Conservation (phyloP, 2,113 vertebrate species). For the Piprites chloris region DNA sequence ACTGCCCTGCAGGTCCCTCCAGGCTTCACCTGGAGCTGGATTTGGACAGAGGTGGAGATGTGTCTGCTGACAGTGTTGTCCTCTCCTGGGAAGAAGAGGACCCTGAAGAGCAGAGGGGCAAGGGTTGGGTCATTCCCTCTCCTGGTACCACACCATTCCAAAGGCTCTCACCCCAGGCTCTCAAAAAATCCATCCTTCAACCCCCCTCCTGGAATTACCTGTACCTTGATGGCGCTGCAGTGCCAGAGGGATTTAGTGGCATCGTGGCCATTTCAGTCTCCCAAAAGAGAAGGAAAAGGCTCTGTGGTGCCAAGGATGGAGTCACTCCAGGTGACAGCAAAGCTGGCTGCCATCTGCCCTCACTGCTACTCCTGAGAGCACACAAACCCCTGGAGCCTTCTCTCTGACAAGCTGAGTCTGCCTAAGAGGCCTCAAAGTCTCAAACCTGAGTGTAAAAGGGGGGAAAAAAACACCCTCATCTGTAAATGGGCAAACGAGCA, state of each 20-base stretch:
- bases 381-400: not conserved
- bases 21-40: not conserved
- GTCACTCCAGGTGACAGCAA: not conserved
- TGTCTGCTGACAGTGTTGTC: not conserved
- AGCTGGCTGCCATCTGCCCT: not conserved
- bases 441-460: not conserved
- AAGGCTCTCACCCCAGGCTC: not conserved
- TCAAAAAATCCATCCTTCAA: not conserved
- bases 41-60: not conserved
- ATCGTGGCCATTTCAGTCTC: rapidly evolving
- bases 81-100: not conserved
- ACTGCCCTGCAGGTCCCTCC: rapidly evolving
- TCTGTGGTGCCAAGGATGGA: not conserved
- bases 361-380: not conserved
- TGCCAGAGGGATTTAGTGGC: not conserved
- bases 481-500: not conserved
- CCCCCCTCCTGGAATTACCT: not conserved
- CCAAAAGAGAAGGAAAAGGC: not conserved
- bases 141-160: not conserved
- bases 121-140: not conserved
- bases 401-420: not conserved
- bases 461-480: not conserved
- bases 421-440: not conserved
- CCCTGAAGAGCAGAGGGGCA: not conserved
- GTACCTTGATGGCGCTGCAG: not conserved